Evolutionary conservation across 2,888 invertebrate species (phyloP).

Genomic region (Torymus texanus): DNA sequence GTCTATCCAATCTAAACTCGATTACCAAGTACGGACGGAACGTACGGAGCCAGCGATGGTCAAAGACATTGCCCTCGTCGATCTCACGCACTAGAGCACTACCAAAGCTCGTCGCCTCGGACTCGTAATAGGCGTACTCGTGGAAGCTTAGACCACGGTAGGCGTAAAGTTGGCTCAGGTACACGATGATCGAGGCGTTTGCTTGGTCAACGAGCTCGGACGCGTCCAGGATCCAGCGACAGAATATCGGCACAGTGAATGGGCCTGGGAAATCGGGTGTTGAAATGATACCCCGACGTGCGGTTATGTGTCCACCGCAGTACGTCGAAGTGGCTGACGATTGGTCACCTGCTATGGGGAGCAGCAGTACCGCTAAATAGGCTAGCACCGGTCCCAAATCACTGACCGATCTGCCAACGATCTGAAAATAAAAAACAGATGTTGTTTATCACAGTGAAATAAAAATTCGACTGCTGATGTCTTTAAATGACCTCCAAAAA

Average conservation of each 20-base stretch:
- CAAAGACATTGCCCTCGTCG: slow-evolving; percentile 84
- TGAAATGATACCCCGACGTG: slow-evolving; percentile 83
- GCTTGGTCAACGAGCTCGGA: slow-evolving; percentile 74
- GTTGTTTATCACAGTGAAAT: too few relatives aligned
- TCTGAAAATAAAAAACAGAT: slow-evolving; percentile 5
- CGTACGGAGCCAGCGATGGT: slow-evolving; percentile 78
- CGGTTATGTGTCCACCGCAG: slow-evolving; percentile 83
- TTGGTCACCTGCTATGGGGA: slow-evolving; percentile 17
- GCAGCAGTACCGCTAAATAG: slow-evolving; percentile 32
- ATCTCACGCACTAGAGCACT: slow-evolving; percentile 82
- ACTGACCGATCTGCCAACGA: neutral
- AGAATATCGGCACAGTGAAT: slow-evolving; percentile 88
- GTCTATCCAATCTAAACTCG: slow-evolving; percentile 82
- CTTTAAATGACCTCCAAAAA: too few relatives aligned
- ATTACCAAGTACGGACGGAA: slow-evolving; percentile 86
- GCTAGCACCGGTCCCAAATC: slow-evolving; percentile 20
- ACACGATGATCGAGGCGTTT: slow-evolving; percentile 87
- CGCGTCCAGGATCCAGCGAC: slow-evolving; percentile 93
- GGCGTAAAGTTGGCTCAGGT: slow-evolving; percentile 91
- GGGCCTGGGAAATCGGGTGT: slow-evolving; percentile 90
- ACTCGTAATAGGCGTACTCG: slow-evolving; percentile 86
- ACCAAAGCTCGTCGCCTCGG: slow-evolving; percentile 80
- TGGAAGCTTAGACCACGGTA: slow-evolving; percentile 86
- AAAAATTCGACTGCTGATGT: too few relatives aligned
- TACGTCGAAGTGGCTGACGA: neutral